phyloP scores from a whole-genome alignment of 1,140 invertebrate genomes.

The Dendrolimus punctatus region DNA sequence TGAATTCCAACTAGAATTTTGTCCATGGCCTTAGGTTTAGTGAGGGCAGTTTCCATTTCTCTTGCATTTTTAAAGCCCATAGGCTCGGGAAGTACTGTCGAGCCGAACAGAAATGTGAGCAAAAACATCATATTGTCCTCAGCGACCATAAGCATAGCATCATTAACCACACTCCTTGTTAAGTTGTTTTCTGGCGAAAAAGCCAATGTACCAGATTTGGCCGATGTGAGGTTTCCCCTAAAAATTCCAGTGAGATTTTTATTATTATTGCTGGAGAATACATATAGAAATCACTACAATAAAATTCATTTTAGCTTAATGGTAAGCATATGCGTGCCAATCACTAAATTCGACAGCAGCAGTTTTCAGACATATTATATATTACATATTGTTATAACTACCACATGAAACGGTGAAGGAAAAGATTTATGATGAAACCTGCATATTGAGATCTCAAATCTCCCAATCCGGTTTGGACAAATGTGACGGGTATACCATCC shows the following conservation, averaged over 20 bases:
- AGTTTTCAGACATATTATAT: no score
- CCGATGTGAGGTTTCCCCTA: conserved; percentile 49
- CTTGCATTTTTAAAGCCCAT: conserved; percentile 50
- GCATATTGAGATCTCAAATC: no score
- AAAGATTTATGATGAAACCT: no score
- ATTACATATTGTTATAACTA: no score
- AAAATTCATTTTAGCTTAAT: no score
- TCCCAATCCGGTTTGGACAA: no score
- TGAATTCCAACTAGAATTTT: conserved; percentile 68
- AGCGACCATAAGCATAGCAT: conserved; percentile 57
- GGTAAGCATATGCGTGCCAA: no score
- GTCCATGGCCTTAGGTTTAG: conserved; percentile 57
- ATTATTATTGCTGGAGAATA: conserved; percentile 1
- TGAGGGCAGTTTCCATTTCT: conserved; percentile 53
- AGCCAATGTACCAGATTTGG: conserved; percentile 50
- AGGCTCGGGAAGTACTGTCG: conserved; percentile 48
- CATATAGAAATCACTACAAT: no score
- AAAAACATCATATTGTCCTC: conserved; percentile 54
- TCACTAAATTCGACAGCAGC: no score
- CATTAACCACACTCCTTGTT: conserved; percentile 46
- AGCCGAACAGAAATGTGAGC: conserved; percentile 48
- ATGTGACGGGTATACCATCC: no score
- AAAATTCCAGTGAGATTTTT: conserved; percentile 6
- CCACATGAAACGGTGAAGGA: no score
- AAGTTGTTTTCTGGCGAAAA: conserved; percentile 59